Evolutionary conservation across 1,140 invertebrate genomes (phyloP).

Genomic region (Drosophila tani): DNA sequence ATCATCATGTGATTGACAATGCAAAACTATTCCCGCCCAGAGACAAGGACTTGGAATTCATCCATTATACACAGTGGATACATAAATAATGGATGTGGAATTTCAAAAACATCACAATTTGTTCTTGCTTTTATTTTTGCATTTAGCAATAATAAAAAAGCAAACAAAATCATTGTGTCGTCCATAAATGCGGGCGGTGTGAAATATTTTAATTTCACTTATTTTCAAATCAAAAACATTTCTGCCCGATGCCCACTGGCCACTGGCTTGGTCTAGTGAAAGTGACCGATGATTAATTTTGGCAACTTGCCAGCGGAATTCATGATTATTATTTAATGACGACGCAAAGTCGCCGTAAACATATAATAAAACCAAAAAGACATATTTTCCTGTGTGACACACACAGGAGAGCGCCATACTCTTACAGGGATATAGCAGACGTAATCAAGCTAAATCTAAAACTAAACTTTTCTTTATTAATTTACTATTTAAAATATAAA

Average conservation of each 20-base stretch:
- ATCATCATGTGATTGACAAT: slow-evolving; percentile 55
- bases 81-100: slow-evolving; percentile 62
- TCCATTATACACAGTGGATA: slow-evolving; percentile 12
- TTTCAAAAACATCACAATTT: slow-evolving; percentile 41
- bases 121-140: slow-evolving; percentile 57
- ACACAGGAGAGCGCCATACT: slow-evolving; percentile 17
- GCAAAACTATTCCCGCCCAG: slow-evolving; percentile 24
- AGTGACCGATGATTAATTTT: slow-evolving; percentile 81
- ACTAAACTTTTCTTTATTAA: neutral
- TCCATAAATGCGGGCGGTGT: slow-evolving; percentile 38
- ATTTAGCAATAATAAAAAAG: slow-evolving; percentile 32
- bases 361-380: slow-evolving; percentile 47
- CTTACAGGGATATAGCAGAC: neutral
- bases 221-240: slow-evolving; percentile 56
- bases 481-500: neutral
- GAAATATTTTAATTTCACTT: slow-evolving; percentile 68
- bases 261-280: slow-evolving; percentile 71
- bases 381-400: slow-evolving; percentile 8
- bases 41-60: slow-evolving; percentile 27
- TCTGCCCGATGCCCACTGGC: slow-evolving; percentile 16
- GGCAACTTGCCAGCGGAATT: slow-evolving; percentile 73
- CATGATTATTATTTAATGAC: slow-evolving; percentile 81
- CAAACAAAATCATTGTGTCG: slow-evolving; percentile 60
- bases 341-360: slow-evolving; percentile 73
- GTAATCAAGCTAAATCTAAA: neutral